Percentiles rank a stretch among this genome's conserved stretches.
Conservation (phyloP, 2,113 vertebrate genomes). For the Brachypodius melanocephalos region DNA sequence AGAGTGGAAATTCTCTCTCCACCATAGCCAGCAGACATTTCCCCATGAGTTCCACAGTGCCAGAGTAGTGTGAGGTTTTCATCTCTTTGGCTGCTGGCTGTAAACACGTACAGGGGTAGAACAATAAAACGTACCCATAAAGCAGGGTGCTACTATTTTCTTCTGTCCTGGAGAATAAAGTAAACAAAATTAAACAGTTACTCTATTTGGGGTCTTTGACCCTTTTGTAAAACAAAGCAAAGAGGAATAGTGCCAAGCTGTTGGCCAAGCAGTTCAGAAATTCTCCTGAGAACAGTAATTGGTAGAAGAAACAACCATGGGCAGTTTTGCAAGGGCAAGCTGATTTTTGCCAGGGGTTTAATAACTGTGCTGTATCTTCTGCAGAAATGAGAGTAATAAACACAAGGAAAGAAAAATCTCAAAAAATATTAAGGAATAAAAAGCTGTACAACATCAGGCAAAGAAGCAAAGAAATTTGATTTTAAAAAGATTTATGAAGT, state of each 20-base stretch:
- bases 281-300: not conserved
- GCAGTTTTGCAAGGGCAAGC: not conserved
- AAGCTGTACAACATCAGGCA: not conserved
- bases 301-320: not conserved
- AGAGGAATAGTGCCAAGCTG: not conserved
- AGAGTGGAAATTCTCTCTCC: not conserved
- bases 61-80: not conserved
- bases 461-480: not conserved
- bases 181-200: constrained; percentile 1
- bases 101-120: not conserved
- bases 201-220: not conserved
- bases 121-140: not conserved
- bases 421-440: not conserved
- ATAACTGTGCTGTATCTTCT: not conserved
- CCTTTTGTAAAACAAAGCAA: not conserved
- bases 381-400: not conserved
- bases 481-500: not conserved
- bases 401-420: not conserved
- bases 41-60: not conserved
- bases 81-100: not conserved
- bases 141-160: constrained; percentile 9
- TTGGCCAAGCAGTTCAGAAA: not conserved
- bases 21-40: not conserved
- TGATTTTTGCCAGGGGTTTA: not conserved
- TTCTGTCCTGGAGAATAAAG: not conserved